Evolutionary conservation across 1,140 invertebrate genomes (phyloP).

Genomic region (Meloidogyne hapla): DNA sequence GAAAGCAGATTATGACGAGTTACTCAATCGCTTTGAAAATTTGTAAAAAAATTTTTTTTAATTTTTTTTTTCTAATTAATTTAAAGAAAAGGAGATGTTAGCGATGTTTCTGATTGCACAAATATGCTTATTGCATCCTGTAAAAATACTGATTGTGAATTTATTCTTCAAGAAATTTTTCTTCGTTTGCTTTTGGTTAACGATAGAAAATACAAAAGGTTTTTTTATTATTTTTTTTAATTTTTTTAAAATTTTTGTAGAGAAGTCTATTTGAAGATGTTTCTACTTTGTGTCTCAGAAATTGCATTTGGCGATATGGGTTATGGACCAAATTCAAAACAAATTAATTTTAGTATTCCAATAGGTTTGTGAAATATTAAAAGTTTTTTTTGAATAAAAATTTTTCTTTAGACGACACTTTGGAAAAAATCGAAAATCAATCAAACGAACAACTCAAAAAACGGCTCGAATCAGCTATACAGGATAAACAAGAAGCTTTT

Average conservation of each 20-base stretch:
- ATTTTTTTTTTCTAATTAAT: constrained; percentile 23
- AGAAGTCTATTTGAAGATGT: constrained; percentile 31
- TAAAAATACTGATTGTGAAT: constrained; percentile 37
- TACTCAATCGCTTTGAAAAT: constrained; percentile 31
- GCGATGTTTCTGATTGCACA: constrained; percentile 26
- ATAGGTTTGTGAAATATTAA: constrained; percentile 21
- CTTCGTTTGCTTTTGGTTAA: constrained; percentile 31
- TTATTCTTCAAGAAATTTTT: constrained; percentile 33
- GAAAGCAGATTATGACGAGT: constrained; percentile 37
- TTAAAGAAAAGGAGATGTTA: constrained; percentile 40
- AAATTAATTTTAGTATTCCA: constrained; percentile 22
- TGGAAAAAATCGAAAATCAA: constrained; percentile 38
- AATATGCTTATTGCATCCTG: constrained; percentile 42
- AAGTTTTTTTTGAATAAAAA: neutral
- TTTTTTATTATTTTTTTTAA: neutral
- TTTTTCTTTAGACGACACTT: constrained; percentile 30
- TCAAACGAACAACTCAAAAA: constrained; percentile 24
- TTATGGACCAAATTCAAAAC: constrained; percentile 20
- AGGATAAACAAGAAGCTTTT: constrained; percentile 39
- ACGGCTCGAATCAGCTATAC: constrained; percentile 27
- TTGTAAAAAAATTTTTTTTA: constrained; percentile 24
- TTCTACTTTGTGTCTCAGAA: constrained; percentile 20
- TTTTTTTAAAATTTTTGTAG: neutral
- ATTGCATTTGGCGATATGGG: constrained; percentile 31
- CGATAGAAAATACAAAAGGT: constrained; percentile 40